phyloP scores from a whole-genome alignment of 2,113 vertebrate species.

The Rynchops niger region DNA sequence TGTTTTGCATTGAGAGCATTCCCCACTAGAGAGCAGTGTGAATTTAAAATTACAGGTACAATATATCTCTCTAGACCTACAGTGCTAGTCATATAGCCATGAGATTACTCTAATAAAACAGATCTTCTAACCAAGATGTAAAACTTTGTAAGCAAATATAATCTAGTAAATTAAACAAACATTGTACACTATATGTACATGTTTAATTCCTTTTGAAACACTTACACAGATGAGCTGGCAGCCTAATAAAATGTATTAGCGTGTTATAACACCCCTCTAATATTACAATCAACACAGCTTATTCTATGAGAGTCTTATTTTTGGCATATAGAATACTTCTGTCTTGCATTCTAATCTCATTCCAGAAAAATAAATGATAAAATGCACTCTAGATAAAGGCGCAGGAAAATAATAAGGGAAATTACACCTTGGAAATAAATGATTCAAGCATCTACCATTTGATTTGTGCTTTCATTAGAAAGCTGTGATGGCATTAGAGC shows the following conservation, averaged over 20 bases:
- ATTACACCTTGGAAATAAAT: not conserved
- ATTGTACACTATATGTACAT: not conserved
- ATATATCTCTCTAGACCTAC: not conserved
- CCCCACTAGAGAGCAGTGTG: constrained; percentile 81
- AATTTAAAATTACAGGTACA: constrained; percentile 72
- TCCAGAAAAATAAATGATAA: not conserved
- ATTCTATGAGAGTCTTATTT: not conserved
- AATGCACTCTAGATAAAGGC: not conserved
- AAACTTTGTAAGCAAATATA: not conserved
- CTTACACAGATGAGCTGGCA: not conserved
- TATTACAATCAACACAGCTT: not conserved
- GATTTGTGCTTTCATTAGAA: not conserved
- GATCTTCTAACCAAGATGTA: not conserved
- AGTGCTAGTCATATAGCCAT: not conserved
- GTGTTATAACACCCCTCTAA: not conserved
- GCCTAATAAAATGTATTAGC: not conserved
- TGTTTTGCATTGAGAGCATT: constrained; percentile 55
- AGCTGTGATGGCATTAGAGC: not conserved
- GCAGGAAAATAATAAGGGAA: not conserved
- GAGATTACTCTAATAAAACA: not conserved
- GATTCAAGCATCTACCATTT: not conserved
- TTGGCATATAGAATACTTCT: not conserved
- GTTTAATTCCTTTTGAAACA: not conserved
- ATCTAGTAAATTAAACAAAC: not conserved
- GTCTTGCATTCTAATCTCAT: not conserved